Evolutionary conservation across 1,140 invertebrate genomes (phyloP), one percentile per base, ranked within the genome.

Genomic region (Mya arenaria): DNA sequence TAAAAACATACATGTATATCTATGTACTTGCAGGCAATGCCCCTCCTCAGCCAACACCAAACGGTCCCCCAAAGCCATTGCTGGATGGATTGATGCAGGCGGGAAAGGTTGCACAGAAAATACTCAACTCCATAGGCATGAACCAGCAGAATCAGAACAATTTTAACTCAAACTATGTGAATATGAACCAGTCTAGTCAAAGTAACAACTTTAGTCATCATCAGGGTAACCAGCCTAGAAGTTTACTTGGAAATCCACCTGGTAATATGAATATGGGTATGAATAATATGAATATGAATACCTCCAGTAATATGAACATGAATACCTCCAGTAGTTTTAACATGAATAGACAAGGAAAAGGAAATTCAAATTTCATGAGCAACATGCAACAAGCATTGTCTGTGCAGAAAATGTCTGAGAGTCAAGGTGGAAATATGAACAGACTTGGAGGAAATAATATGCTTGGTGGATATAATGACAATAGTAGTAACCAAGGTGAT

Each of bases 291-390:
- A 71, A 71, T 32, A 71, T 10, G 13, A 72, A 72, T 32, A 72
- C 48, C 2, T 13, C 28, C 15, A 58, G 28, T n/a, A n/a, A n/a
- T n/a, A n/a, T n/a, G n/a, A n/a, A n/a, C n/a, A n/a, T n/a, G n/a
- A n/a, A n/a, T n/a, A n/a, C n/a, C n/a, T n/a, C n/a, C n/a, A n/a
- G n/a, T n/a, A n/a, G n/a, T n/a, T n/a, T n/a, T n/a, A n/a, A n/a
- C n/a, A n/a, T n/a, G n/a, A n/a, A n/a, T n/a, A n/a, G n/a, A n/a
- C n/a, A n/a, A n/a, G n/a, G n/a, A n/a, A n/a, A n/a, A n/a, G n/a
- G n/a, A n/a, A n/a, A n/a, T n/a, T 55, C 79, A 23, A 82, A 82
- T 58, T 74, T 82, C 30, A 74, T 82, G 69, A 82, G 66, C 36
- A 74, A 56, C 5, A 71, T 80, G 23, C 74, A 78, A 34, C 44